phyloP scores from a whole-genome alignment of 2,888 invertebrate species.

The Platerodrilus igneus region DNA sequence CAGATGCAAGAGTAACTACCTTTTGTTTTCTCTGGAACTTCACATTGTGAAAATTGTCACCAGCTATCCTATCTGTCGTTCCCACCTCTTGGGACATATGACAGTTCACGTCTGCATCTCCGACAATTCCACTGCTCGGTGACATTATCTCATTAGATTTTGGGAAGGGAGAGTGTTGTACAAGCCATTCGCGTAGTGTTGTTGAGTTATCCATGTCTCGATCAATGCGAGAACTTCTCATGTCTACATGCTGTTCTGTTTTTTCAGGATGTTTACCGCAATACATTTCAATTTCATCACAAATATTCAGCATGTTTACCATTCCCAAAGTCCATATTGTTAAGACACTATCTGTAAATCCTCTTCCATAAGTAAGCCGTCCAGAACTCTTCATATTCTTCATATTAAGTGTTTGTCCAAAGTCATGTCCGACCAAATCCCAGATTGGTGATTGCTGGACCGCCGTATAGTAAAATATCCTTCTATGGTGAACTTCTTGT shows the following conservation, averaged over 20 bases:
- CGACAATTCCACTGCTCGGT: constrained; percentile 19
- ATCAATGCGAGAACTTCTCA: constrained; percentile 10
- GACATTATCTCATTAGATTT: constrained; percentile 8
- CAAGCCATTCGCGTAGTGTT: constrained; percentile 24
- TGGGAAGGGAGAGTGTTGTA: constrained; percentile 23
- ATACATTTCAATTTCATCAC: constrained; percentile 24
- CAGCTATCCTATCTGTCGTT: constrained; percentile 3
- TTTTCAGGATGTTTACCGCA: constrained; percentile 18
- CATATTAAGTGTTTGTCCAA: no score
- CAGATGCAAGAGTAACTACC: constrained; percentile 9
- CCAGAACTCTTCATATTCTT: constrained; percentile 26
- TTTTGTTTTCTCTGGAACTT: constrained; percentile 20
- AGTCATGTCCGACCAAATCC: constrained; percentile 32
- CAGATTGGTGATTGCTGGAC: constrained; percentile 26
- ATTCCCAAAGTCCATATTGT: constrained; percentile 20
- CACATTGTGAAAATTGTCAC: constrained; percentile 17
- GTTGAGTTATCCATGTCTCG: constrained; percentile 22
- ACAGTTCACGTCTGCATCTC: constrained; percentile 20
- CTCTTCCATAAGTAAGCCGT: constrained; percentile 21
- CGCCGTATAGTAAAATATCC: constrained; percentile 21
- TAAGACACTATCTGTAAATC: constrained; percentile 24
- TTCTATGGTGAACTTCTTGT: no score
- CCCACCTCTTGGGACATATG: constrained; percentile 18
- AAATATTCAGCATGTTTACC: constrained; percentile 22
- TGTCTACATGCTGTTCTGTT: constrained; percentile 19